Evolutionary conservation across 2,113 vertebrate species (phyloP).

Genomic region (Takifugu bimaculatus): DNA sequence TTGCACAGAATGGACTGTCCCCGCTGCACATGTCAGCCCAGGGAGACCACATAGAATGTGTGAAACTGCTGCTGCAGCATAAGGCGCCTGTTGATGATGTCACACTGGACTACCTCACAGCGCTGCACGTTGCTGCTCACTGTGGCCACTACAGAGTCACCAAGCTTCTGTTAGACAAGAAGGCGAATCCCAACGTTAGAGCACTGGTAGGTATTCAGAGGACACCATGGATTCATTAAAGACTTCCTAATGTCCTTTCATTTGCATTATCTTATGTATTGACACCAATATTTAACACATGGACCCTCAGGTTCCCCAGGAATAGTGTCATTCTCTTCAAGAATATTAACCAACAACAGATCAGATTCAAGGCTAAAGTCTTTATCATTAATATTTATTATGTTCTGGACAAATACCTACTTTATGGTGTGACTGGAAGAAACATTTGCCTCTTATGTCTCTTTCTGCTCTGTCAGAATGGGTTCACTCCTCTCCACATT

Average conservation of each 20-base stretch:
- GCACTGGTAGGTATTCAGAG: slow-evolving; percentile 80
- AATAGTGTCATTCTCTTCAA: too few species aligned
- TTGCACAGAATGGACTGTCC: slow-evolving; percentile 88
- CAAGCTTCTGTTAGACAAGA: slow-evolving; percentile 97
- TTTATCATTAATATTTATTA: background rate
- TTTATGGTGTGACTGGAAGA: too few species aligned
- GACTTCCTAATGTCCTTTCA: background rate
- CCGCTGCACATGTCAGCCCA: slow-evolving; percentile 97
- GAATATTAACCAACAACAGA: background rate
- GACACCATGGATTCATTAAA: background rate
- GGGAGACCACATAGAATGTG: slow-evolving; percentile 95
- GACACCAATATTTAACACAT: too few species aligned
- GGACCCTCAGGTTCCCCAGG: too few species aligned
- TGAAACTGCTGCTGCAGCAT: slow-evolving; percentile 91
- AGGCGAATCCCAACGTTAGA: slow-evolving; percentile 91
- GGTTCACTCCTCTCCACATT: slow-evolving; percentile 99
- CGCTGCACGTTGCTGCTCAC: slow-evolving; percentile 94
- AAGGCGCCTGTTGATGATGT: slow-evolving; percentile 95
- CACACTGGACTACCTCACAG: slow-evolving; percentile 94
- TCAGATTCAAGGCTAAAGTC: background rate
- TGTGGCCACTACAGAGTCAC: slow-evolving; percentile 97
- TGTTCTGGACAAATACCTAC: background rate
- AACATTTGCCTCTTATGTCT: background rate
- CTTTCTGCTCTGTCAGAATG: slow-evolving; percentile 77
- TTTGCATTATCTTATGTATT: too few species aligned